A percentile compares a stretch with the other conserved stretches of the same genome.
phyloP scores from a whole-genome alignment of 2,888 invertebrate genomes.

The Mantis religiosa region DNA sequence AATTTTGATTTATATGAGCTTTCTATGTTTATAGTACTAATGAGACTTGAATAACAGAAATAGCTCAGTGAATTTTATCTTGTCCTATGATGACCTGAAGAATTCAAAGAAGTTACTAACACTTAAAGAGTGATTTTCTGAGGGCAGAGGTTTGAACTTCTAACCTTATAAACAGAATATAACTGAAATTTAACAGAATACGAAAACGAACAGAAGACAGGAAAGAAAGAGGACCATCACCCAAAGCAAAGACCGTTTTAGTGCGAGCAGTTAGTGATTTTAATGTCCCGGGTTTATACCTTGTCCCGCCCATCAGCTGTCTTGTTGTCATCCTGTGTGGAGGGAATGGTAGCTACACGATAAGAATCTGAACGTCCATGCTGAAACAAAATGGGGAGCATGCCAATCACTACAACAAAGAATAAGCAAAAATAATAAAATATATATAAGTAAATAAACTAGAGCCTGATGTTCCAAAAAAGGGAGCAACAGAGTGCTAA shows the following conservation, averaged over 20 bases:
- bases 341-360: conserved; percentile 91
- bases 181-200: background rate
- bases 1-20: no score
- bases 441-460: background rate
- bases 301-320: conserved; percentile 90
- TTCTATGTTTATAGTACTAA: no score
- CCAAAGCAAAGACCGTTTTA: background rate
- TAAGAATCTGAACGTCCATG: conserved; percentile 96
- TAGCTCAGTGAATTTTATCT: no score
- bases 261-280: background rate
- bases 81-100: no score
- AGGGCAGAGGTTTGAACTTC: no score
- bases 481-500: background rate
- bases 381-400: conserved; percentile 53
- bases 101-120: no score
- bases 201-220: background rate
- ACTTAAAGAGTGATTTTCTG: no score
- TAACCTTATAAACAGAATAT: background rate
- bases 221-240: background rate
- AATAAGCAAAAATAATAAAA: background rate
- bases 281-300: conserved; percentile 50
- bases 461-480: no score
- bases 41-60: no score
- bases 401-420: conserved; percentile 1
- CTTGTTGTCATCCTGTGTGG: conserved; percentile 91